phyloP scores from a whole-genome alignment of 2,113 vertebrate genomes.

The Alaudala cheleensis region DNA sequence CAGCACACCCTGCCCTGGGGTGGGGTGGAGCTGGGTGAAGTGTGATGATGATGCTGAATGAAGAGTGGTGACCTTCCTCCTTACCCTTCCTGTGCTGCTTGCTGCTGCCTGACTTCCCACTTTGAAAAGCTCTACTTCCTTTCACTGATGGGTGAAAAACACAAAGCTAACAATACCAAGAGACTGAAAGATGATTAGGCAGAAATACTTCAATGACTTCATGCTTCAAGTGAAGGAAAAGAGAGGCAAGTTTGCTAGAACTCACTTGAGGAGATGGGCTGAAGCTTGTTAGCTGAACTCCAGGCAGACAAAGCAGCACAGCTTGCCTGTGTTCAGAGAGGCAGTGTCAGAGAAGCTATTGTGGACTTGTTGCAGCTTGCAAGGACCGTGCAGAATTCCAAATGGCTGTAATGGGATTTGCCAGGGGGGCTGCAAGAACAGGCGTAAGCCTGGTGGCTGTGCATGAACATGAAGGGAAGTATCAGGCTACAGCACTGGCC shows the following conservation, averaged over 20 bases:
- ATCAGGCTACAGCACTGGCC: neutral
- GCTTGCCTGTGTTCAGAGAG: constrained; percentile 33
- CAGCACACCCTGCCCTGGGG: rapidly evolving
- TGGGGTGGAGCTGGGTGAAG: neutral
- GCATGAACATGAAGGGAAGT: neutral
- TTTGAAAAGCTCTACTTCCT: neutral
- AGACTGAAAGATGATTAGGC: neutral
- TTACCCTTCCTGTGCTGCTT: neutral
- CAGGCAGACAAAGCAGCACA: constrained; percentile 56
- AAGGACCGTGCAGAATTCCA: neutral
- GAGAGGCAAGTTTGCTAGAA: constrained; percentile 36
- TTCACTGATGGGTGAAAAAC: neutral
- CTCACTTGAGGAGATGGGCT: constrained; percentile 55
- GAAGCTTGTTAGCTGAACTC: constrained; percentile 71
- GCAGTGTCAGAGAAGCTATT: constrained; percentile 47
- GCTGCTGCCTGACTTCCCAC: neutral
- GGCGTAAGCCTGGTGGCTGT: neutral
- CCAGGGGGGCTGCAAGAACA: neutral
- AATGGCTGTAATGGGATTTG: neutral
- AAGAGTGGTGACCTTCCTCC: neutral
- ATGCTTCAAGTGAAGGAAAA: neutral
- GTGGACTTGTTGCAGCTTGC: constrained; percentile 75
- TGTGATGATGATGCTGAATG: rapidly evolving
- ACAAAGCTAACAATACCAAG: neutral
- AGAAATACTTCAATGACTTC: neutral